Evolutionary conservation across 2,888 invertebrate species (phyloP).

Genomic region (Hydriomena furcata): DNA sequence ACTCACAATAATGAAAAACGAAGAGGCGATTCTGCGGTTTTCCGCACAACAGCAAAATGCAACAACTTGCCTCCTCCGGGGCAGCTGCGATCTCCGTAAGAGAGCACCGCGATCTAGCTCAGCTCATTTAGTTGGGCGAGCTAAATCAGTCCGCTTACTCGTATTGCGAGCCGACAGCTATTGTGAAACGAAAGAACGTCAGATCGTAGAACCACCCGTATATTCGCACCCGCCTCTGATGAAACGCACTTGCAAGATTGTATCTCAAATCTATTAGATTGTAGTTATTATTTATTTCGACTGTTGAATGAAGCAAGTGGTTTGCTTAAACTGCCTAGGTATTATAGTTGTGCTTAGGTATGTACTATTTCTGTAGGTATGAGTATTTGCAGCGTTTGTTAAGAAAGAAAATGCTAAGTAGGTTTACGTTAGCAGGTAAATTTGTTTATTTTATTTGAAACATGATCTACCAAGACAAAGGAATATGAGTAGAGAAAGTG

Average conservation of each 20-base stretch:
- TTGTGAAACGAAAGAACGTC: constrained; percentile 56
- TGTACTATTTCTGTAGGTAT: no score
- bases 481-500: constrained; percentile 20
- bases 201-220: constrained; percentile 52
- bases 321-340: constrained; percentile 4
- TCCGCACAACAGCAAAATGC: no score
- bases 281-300: constrained; percentile 53
- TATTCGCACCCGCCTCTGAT: constrained; percentile 55
- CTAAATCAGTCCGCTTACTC: constrained; percentile 63
- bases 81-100: background rate
- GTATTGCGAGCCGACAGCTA: constrained; percentile 53
- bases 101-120: background rate
- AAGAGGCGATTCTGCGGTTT: no score
- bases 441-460: constrained; percentile 17
- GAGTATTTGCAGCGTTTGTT: background rate
- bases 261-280: constrained; percentile 60
- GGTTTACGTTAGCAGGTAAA: background rate
- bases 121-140: constrained; percentile 55
- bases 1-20: no score
- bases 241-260: constrained; percentile 62
- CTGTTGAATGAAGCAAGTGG: constrained; percentile 48
- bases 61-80: background rate
- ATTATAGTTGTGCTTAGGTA: no score
- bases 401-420: constrained; percentile 2
- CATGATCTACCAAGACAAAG: constrained; percentile 14